Percentiles rank a stretch among this genome's conserved stretches.
These are phyloP conservation scores for Vireo griseus DNA, from an alignment of 2,797 vertebrate genomes.

Conservation along the genomic window DNA sequence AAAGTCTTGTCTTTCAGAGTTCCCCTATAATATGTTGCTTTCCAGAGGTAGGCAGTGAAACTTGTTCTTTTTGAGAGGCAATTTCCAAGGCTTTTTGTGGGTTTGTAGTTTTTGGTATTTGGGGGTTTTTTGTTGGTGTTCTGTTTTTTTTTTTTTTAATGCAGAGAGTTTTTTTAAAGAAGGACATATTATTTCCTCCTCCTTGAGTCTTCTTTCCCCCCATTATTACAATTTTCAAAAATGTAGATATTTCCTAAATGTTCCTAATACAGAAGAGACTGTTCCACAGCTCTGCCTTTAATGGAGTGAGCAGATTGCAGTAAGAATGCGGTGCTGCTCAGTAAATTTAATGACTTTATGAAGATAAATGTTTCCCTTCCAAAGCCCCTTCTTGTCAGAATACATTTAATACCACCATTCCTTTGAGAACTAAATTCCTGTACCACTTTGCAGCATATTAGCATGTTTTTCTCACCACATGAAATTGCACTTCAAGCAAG, in stretches of 20 bases:
- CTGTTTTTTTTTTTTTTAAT: background rate
- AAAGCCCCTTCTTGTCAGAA: constrained; percentile 82
- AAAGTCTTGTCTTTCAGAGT: background rate
- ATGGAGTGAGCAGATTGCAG: constrained; percentile 81
- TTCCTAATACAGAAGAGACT: constrained; percentile 64
- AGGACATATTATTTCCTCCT: constrained; percentile 23
- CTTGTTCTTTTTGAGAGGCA: background rate
- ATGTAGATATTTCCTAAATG: constrained; percentile 28
- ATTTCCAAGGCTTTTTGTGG: background rate
- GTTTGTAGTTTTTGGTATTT: background rate
- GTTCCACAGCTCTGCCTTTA: constrained; percentile 75
- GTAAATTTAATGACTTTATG: constrained; percentile 85
- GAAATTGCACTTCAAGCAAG: constrained; percentile 82
- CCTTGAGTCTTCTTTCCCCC: background rate
- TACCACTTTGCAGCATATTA: constrained; percentile 80
- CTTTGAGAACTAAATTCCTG: constrained; percentile 81
- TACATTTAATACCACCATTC: constrained; percentile 80
- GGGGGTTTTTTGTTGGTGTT: background rate
- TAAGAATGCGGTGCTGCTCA: constrained; percentile 76
- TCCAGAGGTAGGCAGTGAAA: background rate
- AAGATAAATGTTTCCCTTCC: constrained; percentile 84
- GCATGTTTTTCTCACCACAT: constrained; percentile 79
- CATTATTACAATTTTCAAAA: constrained; percentile 65
- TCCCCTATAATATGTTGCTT: background rate
- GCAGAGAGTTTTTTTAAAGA: background rate